Base-by-base conservation (phyloP, 2,113 vertebrate genomes). In the Cynoglossus semilaevis region DNA sequence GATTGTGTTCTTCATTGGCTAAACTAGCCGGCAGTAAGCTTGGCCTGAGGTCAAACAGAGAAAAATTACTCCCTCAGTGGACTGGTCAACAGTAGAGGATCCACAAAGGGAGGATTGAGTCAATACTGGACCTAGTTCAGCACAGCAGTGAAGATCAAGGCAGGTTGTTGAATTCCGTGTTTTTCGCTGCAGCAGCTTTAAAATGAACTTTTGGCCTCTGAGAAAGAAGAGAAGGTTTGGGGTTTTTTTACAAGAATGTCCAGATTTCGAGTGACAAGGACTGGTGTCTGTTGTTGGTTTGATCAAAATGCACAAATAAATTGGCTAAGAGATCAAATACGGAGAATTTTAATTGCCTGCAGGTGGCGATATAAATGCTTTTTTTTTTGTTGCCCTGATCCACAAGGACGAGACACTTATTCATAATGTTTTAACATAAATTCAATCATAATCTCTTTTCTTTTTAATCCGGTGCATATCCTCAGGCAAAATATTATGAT, bases 31-130 rank as follows among this genome's bases (percentile, higher is more conserved):
- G 79, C 70, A 53, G 77, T 85, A 82, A 86, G 79, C 84, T 65
- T 87, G 88, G 85, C 88, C 83, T 44, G 69, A 68, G 85, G 86
- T 85, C 86, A 85, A 56, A 86, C 79, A 59, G 73, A 79, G 52
- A 86, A 78, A 81, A 82, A 87, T 89, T 87, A 85, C 82, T 77
- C 62, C 72, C 83, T 70, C 70, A 65, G 76, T 71, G 80, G 83
- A 85, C 72, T 41, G 72, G 79, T 80, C 80, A 85, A 67, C 82
- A 55, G 77, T 72, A 55, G 63, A 59, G 72, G 77, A 75, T 69
- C 62, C 82, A 69, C 81, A 70, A 72, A 69, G 75, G 75, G 77
- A 81, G 51, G 63, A 77, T 72, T 42, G 77, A 85, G 87, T 88
- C 85, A 76, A 88, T 88, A 84, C 80, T 54, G 73, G 82, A 71